phyloP scores from a whole-genome alignment of 2,797 vertebrate species.

The Thripadectes ignobilis region DNA sequence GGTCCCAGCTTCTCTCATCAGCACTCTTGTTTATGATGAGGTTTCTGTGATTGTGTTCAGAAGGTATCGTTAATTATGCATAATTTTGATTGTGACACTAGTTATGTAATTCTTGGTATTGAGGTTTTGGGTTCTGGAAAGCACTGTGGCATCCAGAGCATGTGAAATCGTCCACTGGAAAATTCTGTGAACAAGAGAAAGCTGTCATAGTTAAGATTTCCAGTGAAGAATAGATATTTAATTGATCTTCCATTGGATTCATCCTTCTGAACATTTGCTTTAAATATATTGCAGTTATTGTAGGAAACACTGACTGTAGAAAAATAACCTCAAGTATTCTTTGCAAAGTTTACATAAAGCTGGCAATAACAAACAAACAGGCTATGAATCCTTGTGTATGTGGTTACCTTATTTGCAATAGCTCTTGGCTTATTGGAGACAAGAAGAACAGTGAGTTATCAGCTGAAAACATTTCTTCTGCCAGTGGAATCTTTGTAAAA shows the following conservation, averaged over 20 bases:
- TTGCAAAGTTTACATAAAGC: background rate
- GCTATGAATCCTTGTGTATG: background rate
- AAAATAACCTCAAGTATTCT: background rate
- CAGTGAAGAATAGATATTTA: background rate
- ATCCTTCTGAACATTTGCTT: background rate
- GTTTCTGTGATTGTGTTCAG: background rate
- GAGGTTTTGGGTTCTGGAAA: background rate
- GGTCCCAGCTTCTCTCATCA: background rate
- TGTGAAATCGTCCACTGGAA: background rate
- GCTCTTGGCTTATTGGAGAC: background rate
- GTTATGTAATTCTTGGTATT: background rate
- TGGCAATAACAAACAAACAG: background rate
- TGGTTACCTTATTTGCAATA: background rate
- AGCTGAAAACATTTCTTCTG: background rate
- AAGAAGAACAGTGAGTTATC: background rate
- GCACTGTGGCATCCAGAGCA: background rate
- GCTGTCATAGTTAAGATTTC: background rate
- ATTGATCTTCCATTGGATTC: background rate
- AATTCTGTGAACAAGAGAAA: background rate
- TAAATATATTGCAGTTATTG: background rate
- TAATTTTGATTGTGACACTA: background rate
- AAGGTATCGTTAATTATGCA: background rate
- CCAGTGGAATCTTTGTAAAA: background rate
- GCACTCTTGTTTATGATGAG: rapidly evolving
- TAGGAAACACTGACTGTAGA: background rate